Evolutionary conservation across 2,797 vertebrate genomes (phyloP).

Genomic region (Cossypha niveicapilla): DNA sequence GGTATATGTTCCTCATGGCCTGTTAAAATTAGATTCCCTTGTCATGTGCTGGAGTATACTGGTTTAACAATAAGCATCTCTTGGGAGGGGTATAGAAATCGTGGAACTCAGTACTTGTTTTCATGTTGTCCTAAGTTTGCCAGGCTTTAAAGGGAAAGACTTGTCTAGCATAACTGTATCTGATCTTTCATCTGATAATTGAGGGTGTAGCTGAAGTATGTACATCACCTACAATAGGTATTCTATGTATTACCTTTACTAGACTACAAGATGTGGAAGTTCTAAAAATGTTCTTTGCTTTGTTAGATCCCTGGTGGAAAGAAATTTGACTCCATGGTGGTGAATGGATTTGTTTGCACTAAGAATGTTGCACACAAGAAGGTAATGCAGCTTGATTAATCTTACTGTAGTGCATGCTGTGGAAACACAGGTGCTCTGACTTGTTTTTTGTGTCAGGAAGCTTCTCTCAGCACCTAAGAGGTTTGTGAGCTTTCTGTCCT

Average conservation of each 20-base stretch:
- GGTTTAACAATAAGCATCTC: not conserved
- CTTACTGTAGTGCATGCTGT: not conserved
- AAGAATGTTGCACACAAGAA: constrained; percentile 99
- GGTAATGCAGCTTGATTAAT: constrained; percentile 72
- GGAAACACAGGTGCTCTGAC: not conserved
- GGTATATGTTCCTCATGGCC: not conserved
- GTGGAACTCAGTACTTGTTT: not conserved
- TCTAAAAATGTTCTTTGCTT: constrained; percentile 26
- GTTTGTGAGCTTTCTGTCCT: not conserved
- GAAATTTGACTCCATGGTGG: constrained; percentile 93
- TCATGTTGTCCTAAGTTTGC: not conserved
- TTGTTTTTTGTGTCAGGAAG: not conserved
- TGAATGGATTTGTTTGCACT: constrained; percentile 95
- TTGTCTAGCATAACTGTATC: not conserved
- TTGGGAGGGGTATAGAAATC: not conserved
- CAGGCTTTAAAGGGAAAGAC: not conserved
- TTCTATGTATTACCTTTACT: not conserved
- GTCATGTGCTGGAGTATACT: not conserved
- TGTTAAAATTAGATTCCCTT: not conserved
- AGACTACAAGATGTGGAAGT: not conserved
- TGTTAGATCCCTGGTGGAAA: constrained; percentile 93
- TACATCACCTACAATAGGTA: not conserved
- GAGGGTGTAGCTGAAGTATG: not conserved
- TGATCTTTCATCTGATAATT: not conserved
- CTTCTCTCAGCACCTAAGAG: not conserved